Percentiles rank a stretch among this genome's conserved stretches.
Evolutionary conservation across 2,797 vertebrate genomes (phyloP).

Genomic region (Dermochelys coriacea): DNA sequence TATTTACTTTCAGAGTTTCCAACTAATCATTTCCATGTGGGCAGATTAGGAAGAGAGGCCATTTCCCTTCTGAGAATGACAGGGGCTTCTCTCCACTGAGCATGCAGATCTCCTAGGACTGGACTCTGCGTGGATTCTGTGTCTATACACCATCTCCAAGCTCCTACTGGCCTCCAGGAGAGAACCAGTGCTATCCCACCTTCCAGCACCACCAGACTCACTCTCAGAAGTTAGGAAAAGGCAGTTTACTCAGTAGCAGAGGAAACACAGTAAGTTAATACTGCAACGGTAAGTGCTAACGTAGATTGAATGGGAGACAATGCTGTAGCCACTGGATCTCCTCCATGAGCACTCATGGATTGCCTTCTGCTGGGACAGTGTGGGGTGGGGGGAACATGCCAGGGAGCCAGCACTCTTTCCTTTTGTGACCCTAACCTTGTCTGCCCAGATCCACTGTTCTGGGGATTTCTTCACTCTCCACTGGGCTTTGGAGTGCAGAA

Average conservation of each 20-base stretch:
- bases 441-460: neutral
- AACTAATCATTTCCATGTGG: neutral
- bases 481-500: neutral
- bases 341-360: neutral
- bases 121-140: neutral
- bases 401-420: neutral
- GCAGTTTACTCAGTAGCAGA: neutral
- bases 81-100: neutral
- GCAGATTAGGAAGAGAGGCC: neutral
- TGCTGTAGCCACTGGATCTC: fast-evolving
- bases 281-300: neutral
- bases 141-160: neutral
- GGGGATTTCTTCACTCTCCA: neutral
- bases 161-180: neutral
- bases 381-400: neutral
- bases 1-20: constrained; percentile 14
- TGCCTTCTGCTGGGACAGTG: neutral
- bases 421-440: constrained; percentile 9
- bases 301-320: neutral
- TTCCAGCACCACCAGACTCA: neutral
- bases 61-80: neutral
- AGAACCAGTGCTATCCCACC: fast-evolving
- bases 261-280: neutral
- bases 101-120: neutral
- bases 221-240: neutral